Conservation (phyloP, 2,888 invertebrate genomes). For the Leptopterna dolabrata region DNA sequence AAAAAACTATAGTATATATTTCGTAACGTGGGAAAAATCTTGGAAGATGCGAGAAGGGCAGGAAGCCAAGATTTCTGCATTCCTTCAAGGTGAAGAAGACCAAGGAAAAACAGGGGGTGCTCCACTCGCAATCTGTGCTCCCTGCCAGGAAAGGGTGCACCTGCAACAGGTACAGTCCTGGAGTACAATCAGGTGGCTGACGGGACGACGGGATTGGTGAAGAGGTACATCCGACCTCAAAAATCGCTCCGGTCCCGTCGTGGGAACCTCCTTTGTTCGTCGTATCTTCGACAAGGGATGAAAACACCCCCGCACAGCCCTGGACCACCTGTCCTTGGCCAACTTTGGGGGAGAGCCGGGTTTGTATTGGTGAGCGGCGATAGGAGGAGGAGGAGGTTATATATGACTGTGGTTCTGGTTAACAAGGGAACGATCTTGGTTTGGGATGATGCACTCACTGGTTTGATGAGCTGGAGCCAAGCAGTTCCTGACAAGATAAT, state of each 20-base stretch:
- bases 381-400: too few relatives aligned
- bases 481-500: too few relatives aligned
- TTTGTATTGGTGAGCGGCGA: too few relatives aligned
- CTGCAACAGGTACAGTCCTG: slow-evolving; percentile 12
- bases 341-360: not conserved
- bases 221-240: not conserved
- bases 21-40: slow-evolving; percentile 1
- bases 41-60: not conserved
- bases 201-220: not conserved
- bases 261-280: not conserved
- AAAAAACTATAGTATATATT: not conserved
- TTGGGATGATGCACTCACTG: too few relatives aligned
- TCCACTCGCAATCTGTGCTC: not conserved
- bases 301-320: not conserved
- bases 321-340: slow-evolving; percentile 10
- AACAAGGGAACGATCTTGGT: too few relatives aligned
- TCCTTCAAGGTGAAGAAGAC: slow-evolving; percentile 1
- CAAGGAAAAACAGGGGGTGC: not conserved
- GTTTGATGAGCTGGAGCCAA: too few relatives aligned
- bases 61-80: slow-evolving; percentile 5
- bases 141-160: slow-evolving; percentile 1
- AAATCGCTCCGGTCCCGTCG: not conserved
- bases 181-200: slow-evolving; percentile 4
- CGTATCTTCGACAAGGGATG: not conserved
- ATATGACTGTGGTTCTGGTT: too few relatives aligned